phyloP scores from a whole-genome alignment of 2,113 vertebrate genomes.

The Syrmaticus mikado region DNA sequence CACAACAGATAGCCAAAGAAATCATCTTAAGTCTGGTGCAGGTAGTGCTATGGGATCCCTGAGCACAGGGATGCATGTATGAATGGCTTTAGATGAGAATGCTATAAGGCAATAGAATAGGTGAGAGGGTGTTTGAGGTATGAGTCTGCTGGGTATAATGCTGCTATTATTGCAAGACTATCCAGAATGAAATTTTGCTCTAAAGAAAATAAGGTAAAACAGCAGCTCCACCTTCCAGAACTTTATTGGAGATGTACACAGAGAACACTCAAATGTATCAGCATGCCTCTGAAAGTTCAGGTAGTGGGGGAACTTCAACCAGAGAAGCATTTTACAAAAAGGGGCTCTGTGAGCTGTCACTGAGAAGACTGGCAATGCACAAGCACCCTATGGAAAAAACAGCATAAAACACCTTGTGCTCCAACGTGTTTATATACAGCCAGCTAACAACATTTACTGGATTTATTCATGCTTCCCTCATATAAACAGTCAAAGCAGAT shows the following conservation, averaged over 20 bases:
- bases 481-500: not conserved
- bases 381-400: not conserved
- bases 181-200: not conserved
- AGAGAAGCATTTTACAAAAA: not conserved
- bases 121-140: not conserved
- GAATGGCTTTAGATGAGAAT: not conserved
- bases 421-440: not conserved
- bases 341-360: not conserved
- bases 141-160: not conserved
- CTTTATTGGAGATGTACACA: rapidly evolving
- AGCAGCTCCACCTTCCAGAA: not conserved
- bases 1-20: not conserved
- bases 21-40: not conserved
- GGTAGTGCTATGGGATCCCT: not conserved
- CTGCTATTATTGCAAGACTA: not conserved
- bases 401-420: not conserved
- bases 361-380: not conserved
- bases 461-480: not conserved
- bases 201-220: not conserved
- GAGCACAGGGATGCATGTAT: not conserved
- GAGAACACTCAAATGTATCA: not conserved
- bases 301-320: not conserved
- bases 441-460: not conserved
- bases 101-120: not conserved
- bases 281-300: not conserved